These are phyloP conservation scores for Agrilus biguttatus DNA, from an alignment of 2,888 invertebrate species.

Conservation along the genomic window DNA sequence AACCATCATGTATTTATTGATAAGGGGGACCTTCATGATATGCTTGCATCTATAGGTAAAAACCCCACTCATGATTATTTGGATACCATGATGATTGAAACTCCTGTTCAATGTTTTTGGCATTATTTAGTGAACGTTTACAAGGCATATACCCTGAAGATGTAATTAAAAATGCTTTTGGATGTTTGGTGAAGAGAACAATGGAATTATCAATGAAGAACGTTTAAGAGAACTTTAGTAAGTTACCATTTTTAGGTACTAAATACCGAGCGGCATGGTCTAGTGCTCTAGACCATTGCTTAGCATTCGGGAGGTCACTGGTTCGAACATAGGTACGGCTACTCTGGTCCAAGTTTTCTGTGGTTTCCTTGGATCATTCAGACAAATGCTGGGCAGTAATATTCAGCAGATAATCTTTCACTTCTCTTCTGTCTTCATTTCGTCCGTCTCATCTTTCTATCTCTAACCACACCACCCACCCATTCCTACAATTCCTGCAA, in stretches of 20 bases:
- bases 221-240: slow-evolving; percentile 87
- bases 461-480: too few relatives aligned
- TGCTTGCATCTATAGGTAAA: slow-evolving; percentile 95
- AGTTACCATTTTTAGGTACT: slow-evolving; percentile 94
- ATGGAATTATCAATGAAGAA: slow-evolving; percentile 84
- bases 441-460: too few relatives aligned
- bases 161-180: slow-evolving; percentile 98
- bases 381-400: too few relatives aligned
- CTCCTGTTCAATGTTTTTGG: slow-evolving; percentile 98
- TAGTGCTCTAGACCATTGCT: too few relatives aligned
- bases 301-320: too few relatives aligned
- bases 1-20: slow-evolving; percentile 98
- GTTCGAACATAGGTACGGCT: too few relatives aligned
- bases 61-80: slow-evolving; percentile 92
- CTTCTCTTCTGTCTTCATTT: too few relatives aligned
- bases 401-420: too few relatives aligned
- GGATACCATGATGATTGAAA: slow-evolving; percentile 98
- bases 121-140: slow-evolving; percentile 92
- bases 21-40: slow-evolving; percentile 96
- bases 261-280: too few relatives aligned
- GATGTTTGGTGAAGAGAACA: slow-evolving; percentile 96
- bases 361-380: too few relatives aligned
- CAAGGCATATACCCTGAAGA: slow-evolving; percentile 99
- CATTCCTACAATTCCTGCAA: too few relatives aligned
- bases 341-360: too few relatives aligned